These are phyloP conservation scores for Achlya flavicornis DNA, from an alignment of 2,888 invertebrate genomes.

Conservation along the genomic window DNA sequence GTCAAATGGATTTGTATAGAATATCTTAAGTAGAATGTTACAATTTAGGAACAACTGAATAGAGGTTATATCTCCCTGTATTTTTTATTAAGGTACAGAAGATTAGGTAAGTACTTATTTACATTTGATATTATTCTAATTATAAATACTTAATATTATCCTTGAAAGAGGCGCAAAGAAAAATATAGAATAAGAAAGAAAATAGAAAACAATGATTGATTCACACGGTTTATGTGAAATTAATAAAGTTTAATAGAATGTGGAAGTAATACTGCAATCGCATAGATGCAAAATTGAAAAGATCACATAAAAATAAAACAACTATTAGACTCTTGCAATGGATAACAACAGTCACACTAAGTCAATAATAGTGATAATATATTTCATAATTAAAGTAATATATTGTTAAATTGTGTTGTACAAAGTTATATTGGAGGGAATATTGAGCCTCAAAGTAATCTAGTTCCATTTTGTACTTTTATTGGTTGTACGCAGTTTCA, in stretches of 20 bases:
- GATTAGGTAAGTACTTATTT: slow-evolving; percentile 18
- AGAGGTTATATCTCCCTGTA: slow-evolving; percentile 33
- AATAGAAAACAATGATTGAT: too few relatives aligned
- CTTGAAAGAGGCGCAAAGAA: background rate
- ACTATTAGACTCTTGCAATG: background rate
- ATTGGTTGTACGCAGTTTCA: background rate
- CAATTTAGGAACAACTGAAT: slow-evolving; percentile 28
- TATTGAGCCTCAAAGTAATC: background rate
- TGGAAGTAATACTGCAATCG: too few relatives aligned
- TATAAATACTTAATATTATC: slow-evolving; percentile 30
- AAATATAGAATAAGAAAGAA: background rate
- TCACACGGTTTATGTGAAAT: too few relatives aligned
- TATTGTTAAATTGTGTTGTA: background rate
- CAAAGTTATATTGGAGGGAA: background rate
- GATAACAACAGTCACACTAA: background rate
- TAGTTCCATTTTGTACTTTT: background rate
- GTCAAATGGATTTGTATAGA: slow-evolving; percentile 54
- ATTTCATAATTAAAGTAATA: background rate
- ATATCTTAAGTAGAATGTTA: slow-evolving; percentile 16
- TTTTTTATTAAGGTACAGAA: slow-evolving; percentile 4
- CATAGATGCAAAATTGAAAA: background rate
- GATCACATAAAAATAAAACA: background rate
- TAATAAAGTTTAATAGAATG: too few relatives aligned
- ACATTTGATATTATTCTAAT: slow-evolving; percentile 11
- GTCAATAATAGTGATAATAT: background rate